These are phyloP conservation scores for Drosophila neonasuta DNA, from an alignment of 2,888 invertebrate genomes.

Conservation along the genomic window DNA sequence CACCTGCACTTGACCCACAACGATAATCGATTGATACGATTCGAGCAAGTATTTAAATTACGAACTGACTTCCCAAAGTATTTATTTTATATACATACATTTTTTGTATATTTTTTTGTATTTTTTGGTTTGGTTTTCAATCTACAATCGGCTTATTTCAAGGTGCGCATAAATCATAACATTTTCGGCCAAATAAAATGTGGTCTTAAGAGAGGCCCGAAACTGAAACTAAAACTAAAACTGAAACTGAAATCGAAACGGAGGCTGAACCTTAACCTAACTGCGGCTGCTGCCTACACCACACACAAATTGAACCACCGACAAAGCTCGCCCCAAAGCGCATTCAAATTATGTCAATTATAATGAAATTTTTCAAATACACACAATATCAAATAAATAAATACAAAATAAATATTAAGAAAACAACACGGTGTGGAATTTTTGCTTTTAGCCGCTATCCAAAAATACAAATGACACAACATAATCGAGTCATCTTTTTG, in stretches of 20 bases:
- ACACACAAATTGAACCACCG: slow-evolving; percentile 21
- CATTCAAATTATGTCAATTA: slow-evolving; percentile 74
- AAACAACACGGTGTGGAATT: slow-evolving; percentile 51
- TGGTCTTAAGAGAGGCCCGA: slow-evolving; percentile 47
- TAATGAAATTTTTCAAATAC: slow-evolving; percentile 65
- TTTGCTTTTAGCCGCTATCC: slow-evolving; percentile 56
- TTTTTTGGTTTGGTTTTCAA: slow-evolving; percentile 20
- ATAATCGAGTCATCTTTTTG: slow-evolving; percentile 49
- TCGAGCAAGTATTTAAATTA: slow-evolving; percentile 7
- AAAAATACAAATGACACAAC: slow-evolving; percentile 59
- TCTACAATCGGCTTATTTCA: slow-evolving; percentile 50
- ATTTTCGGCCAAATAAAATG: slow-evolving; percentile 59
- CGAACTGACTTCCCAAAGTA: slow-evolving; percentile 18
- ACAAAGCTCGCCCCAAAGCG: slow-evolving; percentile 70
- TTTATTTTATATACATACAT: slow-evolving; percentile 3
- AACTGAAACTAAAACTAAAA: slow-evolving; percentile 22
- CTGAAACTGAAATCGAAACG: slow-evolving; percentile 4
- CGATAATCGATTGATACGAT: not conserved
- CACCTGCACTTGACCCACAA: slow-evolving; percentile 26
- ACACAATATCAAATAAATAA: slow-evolving; percentile 44
- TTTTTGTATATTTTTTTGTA: not conserved
- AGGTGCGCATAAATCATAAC: slow-evolving; percentile 64
- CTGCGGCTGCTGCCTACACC: slow-evolving; percentile 2
- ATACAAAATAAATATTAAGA: slow-evolving; percentile 10
- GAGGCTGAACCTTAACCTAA: slow-evolving; percentile 15